phyloP scores from a whole-genome alignment of 2,888 invertebrate species.

The Glyphotaelius pellucidus region DNA sequence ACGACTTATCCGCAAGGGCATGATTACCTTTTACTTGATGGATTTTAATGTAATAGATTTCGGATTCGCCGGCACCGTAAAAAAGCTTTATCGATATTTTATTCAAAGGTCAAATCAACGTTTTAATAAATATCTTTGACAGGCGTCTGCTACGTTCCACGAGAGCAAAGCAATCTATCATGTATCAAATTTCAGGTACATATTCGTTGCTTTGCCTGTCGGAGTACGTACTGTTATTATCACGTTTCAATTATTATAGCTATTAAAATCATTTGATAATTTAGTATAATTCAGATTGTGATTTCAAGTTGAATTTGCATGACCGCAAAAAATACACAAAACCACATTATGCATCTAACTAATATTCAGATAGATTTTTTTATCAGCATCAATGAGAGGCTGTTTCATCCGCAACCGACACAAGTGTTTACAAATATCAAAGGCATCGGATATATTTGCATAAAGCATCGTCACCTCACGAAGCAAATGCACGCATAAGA shows the following conservation, averaged over 20 bases:
- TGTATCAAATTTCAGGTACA: neutral
- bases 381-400: neutral
- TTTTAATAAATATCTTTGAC: neutral
- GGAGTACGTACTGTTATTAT: neutral
- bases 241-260: neutral
- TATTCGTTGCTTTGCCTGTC: neutral
- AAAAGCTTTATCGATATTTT: constrained; percentile 24
- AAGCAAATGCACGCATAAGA: neutral
- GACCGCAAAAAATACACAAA: neutral
- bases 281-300: neutral
- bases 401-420: neutral
- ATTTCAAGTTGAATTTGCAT: neutral
- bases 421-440: neutral
- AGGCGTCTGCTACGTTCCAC: neutral
- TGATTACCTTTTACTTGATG: constrained; percentile 45
- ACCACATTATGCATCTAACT: neutral
- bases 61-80: constrained; percentile 4
- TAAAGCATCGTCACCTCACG: neutral
- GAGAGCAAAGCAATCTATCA: neutral
- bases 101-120: neutral
- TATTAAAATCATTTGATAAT: neutral
- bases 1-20: constrained; percentile 52
- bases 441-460: neutral
- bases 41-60: constrained; percentile 10
- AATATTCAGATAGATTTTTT: neutral